Base-by-base conservation (phyloP, 2,113 vertebrate species). In the Phrynosoma blainvillii region DNA sequence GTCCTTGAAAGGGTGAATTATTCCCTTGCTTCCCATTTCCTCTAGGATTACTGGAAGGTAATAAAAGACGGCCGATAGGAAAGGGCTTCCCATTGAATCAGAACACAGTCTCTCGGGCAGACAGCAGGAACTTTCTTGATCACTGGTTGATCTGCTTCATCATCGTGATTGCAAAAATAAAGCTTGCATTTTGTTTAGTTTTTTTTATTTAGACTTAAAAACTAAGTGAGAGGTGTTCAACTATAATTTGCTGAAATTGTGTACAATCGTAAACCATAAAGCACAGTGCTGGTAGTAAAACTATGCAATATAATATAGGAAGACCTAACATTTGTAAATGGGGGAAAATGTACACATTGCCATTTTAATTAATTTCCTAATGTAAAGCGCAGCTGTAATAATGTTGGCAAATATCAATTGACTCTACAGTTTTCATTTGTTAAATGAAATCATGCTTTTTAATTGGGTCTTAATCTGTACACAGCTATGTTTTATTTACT, bases 351-450 rank as follows among this genome's bases (percentile, higher is more conserved):
- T 89, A 96, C 95, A 95, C 96, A 94, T 87, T 92, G 94, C 95
- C 82, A 90, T 95, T 96, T 96, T 97, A 96, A 97, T 97, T 97
- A 97, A 96, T 97, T 96, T 97, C 93, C 96, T 96, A 96, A 97
- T 94, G 96, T 96, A 95, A 97, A 97, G 94, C 93, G 92, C 96
- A 97, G 96, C 95, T 96, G 96, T 90, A 95, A 96, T 92, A 94
- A 97, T 88, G 95, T 94, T 96, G 96, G 95, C 96, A 96, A 95
- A 94, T 94, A 95, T 96, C 94, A 94, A 95, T 92, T 91, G 90
- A 90, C 93, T 89, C 23, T 52, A 86, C 21, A 6, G 87, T 93
- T 96, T 93, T 95, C 92, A 93, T 96, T 94, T 92, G 95, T 93
- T 95, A 96, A 96, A 94, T 96, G 96, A 96, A 96, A 97, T 97